Conservation (phyloP, 92 coral and sea anemone genomes). For the Muricea muricata region DNA sequence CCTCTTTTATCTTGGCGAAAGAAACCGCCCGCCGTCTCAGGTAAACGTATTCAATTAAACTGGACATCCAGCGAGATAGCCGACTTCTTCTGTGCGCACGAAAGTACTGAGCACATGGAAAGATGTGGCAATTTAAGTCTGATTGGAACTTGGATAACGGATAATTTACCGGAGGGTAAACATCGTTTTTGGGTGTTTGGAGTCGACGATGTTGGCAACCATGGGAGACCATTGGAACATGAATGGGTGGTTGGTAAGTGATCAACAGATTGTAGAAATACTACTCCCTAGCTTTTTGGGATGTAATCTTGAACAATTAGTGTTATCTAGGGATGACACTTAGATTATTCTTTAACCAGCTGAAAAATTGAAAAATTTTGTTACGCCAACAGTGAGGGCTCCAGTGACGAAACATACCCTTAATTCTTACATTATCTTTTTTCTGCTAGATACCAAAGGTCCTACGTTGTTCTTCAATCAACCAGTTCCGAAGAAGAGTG, state of each 20-base stretch:
- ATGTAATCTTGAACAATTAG: too few relatives aligned
- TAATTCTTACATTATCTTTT: too few relatives aligned
- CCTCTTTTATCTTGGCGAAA: slow-evolving; percentile 16
- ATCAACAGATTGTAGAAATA: too few relatives aligned
- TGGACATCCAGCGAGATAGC: slow-evolving; percentile 30
- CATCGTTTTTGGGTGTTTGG: slow-evolving; percentile 41
- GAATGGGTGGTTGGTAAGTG: slow-evolving; percentile 41
- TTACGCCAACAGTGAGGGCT: too few relatives aligned
- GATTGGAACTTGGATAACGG: not conserved
- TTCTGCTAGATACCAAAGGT: slow-evolving; percentile 25
- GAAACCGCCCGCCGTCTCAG: not conserved
- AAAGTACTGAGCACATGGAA: slow-evolving; percentile 19
- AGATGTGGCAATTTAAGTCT: slow-evolving; percentile 18
- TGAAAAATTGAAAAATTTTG: too few relatives aligned
- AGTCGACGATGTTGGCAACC: slow-evolving; percentile 16
- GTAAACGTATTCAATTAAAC: not conserved
- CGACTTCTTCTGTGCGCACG: slow-evolving; percentile 28
- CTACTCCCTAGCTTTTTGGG: too few relatives aligned
- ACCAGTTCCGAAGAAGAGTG: slow-evolving; percentile 39
- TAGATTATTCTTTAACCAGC: too few relatives aligned
- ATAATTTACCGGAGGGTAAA: slow-evolving; percentile 28
- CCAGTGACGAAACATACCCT: too few relatives aligned
- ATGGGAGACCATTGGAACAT: slow-evolving; percentile 22
- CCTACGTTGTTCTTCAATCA: slow-evolving; percentile 22
- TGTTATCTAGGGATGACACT: too few relatives aligned